Conservation (phyloP, 2,113 vertebrate species). For the Tachuris rubrigastra region DNA sequence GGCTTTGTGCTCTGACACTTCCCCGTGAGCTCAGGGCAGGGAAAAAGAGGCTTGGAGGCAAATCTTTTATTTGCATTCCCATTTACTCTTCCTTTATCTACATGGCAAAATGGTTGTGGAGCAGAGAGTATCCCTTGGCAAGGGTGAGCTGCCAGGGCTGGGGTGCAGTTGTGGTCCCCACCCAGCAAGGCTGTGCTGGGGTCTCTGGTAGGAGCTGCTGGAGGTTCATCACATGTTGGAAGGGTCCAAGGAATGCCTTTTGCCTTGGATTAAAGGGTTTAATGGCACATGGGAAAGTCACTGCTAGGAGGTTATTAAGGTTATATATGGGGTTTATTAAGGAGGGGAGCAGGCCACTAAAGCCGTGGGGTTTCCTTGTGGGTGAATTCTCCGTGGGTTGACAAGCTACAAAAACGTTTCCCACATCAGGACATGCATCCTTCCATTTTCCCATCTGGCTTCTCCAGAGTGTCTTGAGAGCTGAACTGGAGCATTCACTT, state of each 20-base stretch:
- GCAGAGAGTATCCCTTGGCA: background rate
- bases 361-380: background rate
- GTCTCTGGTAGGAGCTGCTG: background rate
- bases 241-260: background rate
- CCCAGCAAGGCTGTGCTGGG: rapidly evolving
- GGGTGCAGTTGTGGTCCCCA: background rate
- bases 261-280: background rate
- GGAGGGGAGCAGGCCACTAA: rapidly evolving
- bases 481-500: background rate
- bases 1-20: background rate
- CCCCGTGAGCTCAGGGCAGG: background rate
- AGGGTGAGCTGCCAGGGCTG: background rate
- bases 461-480: background rate
- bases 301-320: background rate
- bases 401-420: rapidly evolving
- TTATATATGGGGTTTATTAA: background rate
- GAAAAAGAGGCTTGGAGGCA: background rate
- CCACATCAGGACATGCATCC: rapidly evolving
- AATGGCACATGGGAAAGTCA: background rate
- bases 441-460: background rate
- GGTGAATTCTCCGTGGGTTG: background rate
- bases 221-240: background rate
- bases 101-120: background rate
- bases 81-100: background rate
- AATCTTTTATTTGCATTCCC: background rate